Conservation (phyloP, 2,888 invertebrate species). For the Phanerotoma sp. region DNA sequence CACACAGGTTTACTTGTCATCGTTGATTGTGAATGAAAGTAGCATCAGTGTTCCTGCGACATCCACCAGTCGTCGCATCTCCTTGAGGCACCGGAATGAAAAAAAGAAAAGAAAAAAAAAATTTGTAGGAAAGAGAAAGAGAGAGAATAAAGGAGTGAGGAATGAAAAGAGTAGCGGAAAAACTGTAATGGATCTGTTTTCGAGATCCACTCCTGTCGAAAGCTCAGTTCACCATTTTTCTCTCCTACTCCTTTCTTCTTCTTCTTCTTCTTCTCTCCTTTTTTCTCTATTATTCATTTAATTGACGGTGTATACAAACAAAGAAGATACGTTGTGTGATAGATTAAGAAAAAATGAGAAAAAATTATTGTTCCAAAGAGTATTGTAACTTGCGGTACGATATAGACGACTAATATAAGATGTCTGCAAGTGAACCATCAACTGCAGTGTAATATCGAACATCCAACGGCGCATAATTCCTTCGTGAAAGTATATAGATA, state of each 20-base stretch:
- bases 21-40: constrained; percentile 14
- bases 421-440: too few relatives aligned
- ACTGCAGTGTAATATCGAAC: too few relatives aligned
- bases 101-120: constrained; percentile 5
- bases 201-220: constrained; percentile 34
- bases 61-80: constrained; percentile 9
- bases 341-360: background rate
- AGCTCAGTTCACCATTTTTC: constrained; percentile 10
- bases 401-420: too few relatives aligned
- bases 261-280: constrained; percentile 23
- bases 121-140: background rate
- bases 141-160: constrained; percentile 14
- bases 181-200: constrained; percentile 53
- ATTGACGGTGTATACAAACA: background rate
- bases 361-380: too few relatives aligned
- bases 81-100: constrained; percentile 14
- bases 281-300: constrained; percentile 22
- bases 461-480: background rate
- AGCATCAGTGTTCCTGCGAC: constrained; percentile 6
- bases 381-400: too few relatives aligned
- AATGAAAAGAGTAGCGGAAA: constrained; percentile 30
- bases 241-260: background rate
- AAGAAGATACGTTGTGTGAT: background rate
- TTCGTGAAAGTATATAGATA: background rate
- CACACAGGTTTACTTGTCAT: constrained; percentile 15